Evolutionary conservation across 2,888 invertebrate genomes (phyloP).

Genomic region (Cheilosia pagana): DNA sequence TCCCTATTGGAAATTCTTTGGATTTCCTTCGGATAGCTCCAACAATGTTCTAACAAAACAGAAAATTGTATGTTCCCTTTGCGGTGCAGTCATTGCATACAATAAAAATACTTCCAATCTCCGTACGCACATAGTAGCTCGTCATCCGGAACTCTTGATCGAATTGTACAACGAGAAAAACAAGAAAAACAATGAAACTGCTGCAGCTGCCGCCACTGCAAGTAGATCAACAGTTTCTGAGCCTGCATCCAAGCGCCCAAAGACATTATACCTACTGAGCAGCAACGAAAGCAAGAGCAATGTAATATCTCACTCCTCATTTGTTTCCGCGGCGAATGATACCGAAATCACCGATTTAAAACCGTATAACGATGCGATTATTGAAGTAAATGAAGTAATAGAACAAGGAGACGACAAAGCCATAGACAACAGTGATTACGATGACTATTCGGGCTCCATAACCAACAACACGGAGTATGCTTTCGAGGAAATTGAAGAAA

Average conservation of each 20-base stretch:
- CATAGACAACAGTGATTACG: conserved; percentile 50
- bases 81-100: conserved; percentile 78
- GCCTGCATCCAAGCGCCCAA: conserved; percentile 45
- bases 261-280: conserved; percentile 33
- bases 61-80: conserved; percentile 79
- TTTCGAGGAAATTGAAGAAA: conserved; percentile 63
- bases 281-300: conserved; percentile 15
- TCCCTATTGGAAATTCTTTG: conserved; percentile 80
- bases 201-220: background rate
- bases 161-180: conserved; percentile 72
- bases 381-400: conserved; percentile 63
- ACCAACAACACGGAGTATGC: conserved; percentile 48
- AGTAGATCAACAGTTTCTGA: conserved; percentile 20
- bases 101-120: conserved; percentile 80
- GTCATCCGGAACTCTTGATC: conserved; percentile 77
- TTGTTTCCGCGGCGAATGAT: conserved; percentile 21
- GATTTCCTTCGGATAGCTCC: conserved; percentile 78
- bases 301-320: conserved; percentile 18
- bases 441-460: conserved; percentile 49
- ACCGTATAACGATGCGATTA: conserved; percentile 45
- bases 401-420: conserved; percentile 57
- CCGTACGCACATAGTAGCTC: conserved; percentile 78
- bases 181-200: conserved; percentile 40
- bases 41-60: conserved; percentile 78
- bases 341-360: conserved; percentile 24